These are phyloP conservation scores for Sphaerophoria rueppellii DNA, from an alignment of 2,888 invertebrate genomes.

Conservation along the genomic window DNA sequence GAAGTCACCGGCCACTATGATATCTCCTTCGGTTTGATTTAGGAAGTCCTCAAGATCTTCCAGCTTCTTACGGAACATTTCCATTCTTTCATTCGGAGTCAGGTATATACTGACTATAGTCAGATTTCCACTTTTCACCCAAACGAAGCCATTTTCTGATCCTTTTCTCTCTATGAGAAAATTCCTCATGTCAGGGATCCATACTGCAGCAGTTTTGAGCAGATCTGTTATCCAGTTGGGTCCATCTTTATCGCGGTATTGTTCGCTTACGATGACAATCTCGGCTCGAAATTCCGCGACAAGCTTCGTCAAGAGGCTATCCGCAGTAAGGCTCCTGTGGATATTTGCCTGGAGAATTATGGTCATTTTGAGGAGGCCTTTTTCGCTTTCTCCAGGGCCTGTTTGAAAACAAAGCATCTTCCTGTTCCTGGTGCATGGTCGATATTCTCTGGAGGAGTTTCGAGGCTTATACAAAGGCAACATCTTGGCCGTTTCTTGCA, in stretches of 20 bases:
- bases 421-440: not conserved
- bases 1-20: too few relatives aligned
- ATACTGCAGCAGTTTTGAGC: too few relatives aligned
- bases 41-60: too few relatives aligned
- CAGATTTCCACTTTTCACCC: too few relatives aligned
- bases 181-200: too few relatives aligned
- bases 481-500: not conserved
- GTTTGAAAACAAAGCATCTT: not conserved
- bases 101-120: too few relatives aligned
- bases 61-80: too few relatives aligned
- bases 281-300: not conserved
- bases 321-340: constrained; percentile 1
- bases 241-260: not conserved
- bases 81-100: too few relatives aligned
- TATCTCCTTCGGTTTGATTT: too few relatives aligned
- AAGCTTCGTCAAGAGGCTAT: constrained; percentile 5
- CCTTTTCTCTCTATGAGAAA: not conserved
- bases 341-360: not conserved
- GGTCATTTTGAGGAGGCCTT: not conserved
- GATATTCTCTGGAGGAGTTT: not conserved
- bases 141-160: too few relatives aligned
- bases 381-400: not conserved
- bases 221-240: too few relatives aligned
- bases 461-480: not conserved
- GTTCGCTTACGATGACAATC: not conserved